These are phyloP conservation scores for Syngnathus rostellatus DNA, from an alignment of 2,797 vertebrate species.

Conservation along the genomic window DNA sequence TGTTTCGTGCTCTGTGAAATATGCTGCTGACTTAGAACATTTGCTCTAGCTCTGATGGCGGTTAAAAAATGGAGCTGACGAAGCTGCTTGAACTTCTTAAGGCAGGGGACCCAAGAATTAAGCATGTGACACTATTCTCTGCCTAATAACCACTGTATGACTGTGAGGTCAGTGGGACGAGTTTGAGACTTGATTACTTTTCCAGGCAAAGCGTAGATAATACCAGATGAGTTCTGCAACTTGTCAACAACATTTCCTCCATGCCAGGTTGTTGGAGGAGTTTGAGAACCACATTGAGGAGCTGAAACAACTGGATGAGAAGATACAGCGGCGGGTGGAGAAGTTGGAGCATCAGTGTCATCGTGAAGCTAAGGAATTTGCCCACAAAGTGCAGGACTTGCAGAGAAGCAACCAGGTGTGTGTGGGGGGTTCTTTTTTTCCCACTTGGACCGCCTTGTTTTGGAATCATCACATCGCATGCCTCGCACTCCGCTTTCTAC, in stretches of 20 bases:
- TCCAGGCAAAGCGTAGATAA: slow-evolving; percentile 14
- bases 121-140: slow-evolving; percentile 48
- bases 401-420: slow-evolving; percentile 98
- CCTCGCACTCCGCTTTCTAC: background rate
- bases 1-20: slow-evolving; percentile 70
- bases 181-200: slow-evolving; percentile 40
- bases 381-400: slow-evolving; percentile 95
- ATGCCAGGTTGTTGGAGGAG: slow-evolving; percentile 85
- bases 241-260: background rate
- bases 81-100: slow-evolving; percentile 70
- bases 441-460: background rate
- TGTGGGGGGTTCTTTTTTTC: too few species aligned
- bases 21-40: slow-evolving; percentile 75
- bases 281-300: slow-evolving; percentile 98
- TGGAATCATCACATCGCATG: background rate
- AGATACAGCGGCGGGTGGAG: slow-evolving; percentile 94
- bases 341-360: slow-evolving; percentile 97
- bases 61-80: slow-evolving; percentile 75
- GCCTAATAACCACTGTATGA: slow-evolving; percentile 44
- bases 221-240: slow-evolving; percentile 10
- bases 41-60: slow-evolving; percentile 68
- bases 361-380: slow-evolving; percentile 97
- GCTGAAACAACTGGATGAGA: slow-evolving; percentile 93
- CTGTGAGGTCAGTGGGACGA: slow-evolving; percentile 53
- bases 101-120: slow-evolving; percentile 62